Evolutionary conservation across 2,888 invertebrate genomes (phyloP), one percentile per base, ranked within the genome.

Genomic region (Dryobota labecula): DNA sequence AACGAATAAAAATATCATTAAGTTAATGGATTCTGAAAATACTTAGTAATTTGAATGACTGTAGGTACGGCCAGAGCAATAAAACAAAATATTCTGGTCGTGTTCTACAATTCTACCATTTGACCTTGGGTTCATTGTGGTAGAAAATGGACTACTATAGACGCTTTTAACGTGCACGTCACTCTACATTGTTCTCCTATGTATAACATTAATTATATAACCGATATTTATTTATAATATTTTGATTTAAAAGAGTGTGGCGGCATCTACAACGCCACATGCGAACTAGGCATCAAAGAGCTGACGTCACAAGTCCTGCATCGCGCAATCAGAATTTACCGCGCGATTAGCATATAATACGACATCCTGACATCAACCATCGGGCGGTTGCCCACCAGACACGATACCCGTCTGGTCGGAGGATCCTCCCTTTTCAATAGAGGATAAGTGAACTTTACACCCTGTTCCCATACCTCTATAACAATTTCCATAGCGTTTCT

Each of bases 1-100:
- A 77, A 70, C 70, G 6, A 77, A 73, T 78, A 78, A 73, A 73
- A 73, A 78, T 51, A 71, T 24, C 57, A 57, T 78, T 78, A 57
- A 57, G 20, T 45, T 70, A 57, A 78, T 71, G 56, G 71, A 33
- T 70, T 56, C 41, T 36, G 47, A 41, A 78, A 24, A 70, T 36
- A 70, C 77, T 36, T 30, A 56, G 53, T 47, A 54, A 72, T 74
- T 73, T 79, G 38, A 73, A 58, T 73, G 11, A 72, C 58, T 49
- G 33, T 45, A 53, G 27, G 41, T 60, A 73, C 54, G 38, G 13
- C 18, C 15, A 27, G 45, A 56, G 43, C 24, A 47, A 73, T 73
- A 73, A 74, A 78, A 74, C 38, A 49, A 73, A 54, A 47, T 24
- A 65, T 54, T 5, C 24, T 47, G 27, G 6, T 53, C 8, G 45